Evolutionary conservation across 1,140 invertebrate genomes (phyloP), one percentile per base, ranked within the genome.

Genomic region (Drosophila persimilis): DNA sequence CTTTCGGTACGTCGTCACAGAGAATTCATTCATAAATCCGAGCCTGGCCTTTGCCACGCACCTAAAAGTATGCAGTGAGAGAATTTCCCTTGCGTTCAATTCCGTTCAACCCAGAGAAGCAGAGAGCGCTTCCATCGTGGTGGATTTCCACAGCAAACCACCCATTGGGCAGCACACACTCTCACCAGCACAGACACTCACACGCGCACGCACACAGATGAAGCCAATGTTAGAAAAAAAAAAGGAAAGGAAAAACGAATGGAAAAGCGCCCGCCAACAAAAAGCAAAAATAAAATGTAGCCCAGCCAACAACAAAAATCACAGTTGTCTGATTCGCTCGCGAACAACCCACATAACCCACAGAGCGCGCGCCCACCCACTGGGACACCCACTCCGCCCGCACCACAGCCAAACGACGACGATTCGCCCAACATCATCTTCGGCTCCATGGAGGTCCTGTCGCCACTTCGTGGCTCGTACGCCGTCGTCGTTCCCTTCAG

Each of bases 291-390:
- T 89, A 88, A 89, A 88, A 89, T 89, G 79, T 77, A 69, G 67
- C 66, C 47, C 61, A 59, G 59, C 64, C 74, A 76, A 84, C 79
- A 88, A 76, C 81, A 86, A 89, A 90, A 90, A 90, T 90, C 89
- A 90, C 89, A 90, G 89, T 88, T 88, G 89, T 90, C 85, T 90
- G 89, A 90, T 90, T 90, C 89, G 89, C 77, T 85, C 89, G 90
- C 81, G 78, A 77, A 26, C 24, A 26, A 26, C 24, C 24, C 24
- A 26, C 24, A 26, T 26, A 26, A 72, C 75, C 61, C 78, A 62
- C 76, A 65, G 71, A 46, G 61, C 58, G 46, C 50, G 65, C 22
- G 22, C 47, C 50, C 53, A 47, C 45, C 29, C 60, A 61, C 55
- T 9, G 8, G 26, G 44, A 56, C 29, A 41, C 51, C 17, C 22